Evolutionary conservation across 2,113 vertebrate species (phyloP).

Genomic region (Lucifuga dentata): DNA sequence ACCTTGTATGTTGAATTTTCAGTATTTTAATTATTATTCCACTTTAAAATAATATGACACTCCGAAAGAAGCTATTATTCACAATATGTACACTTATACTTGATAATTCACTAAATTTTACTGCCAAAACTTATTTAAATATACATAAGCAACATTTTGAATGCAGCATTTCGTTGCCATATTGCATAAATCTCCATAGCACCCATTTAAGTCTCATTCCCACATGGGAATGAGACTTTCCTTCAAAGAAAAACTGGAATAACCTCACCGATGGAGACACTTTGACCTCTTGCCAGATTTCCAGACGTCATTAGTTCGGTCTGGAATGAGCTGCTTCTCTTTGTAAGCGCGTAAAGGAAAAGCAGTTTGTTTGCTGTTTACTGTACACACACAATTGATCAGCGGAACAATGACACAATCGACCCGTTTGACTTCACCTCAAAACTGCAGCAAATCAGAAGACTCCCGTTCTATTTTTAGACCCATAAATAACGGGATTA

Average conservation of each 20-base stretch:
- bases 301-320: constrained; percentile 58
- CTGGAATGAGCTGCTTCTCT: constrained; percentile 30
- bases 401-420: constrained; percentile 58
- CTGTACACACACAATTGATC: constrained; percentile 49
- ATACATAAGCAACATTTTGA: too few relatives aligned
- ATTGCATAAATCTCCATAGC: too few relatives aligned
- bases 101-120: too few relatives aligned
- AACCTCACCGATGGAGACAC: constrained; percentile 4
- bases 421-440: constrained; percentile 68
- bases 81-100: too few relatives aligned
- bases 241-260: constrained; percentile 19
- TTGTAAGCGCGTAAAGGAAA: constrained; percentile 41
- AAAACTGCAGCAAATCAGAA: constrained; percentile 32
- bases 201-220: too few relatives aligned
- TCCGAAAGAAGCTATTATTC: too few relatives aligned
- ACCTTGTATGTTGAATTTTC: too few relatives aligned
- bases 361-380: constrained; percentile 56
- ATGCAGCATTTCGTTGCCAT: too few relatives aligned
- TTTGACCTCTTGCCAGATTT: constrained; percentile 29
- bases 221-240: too few relatives aligned
- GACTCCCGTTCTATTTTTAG: constrained; percentile 41
- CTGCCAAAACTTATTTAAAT: too few relatives aligned
- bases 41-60: too few relatives aligned
- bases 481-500: constrained; percentile 53
- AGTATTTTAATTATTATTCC: too few relatives aligned